A percentile compares a stretch with the other conserved stretches of the same genome.
These are phyloP conservation scores for Perodicticus potto DNA, from an alignment of 2,797 vertebrate species.

Conservation along the genomic window DNA sequence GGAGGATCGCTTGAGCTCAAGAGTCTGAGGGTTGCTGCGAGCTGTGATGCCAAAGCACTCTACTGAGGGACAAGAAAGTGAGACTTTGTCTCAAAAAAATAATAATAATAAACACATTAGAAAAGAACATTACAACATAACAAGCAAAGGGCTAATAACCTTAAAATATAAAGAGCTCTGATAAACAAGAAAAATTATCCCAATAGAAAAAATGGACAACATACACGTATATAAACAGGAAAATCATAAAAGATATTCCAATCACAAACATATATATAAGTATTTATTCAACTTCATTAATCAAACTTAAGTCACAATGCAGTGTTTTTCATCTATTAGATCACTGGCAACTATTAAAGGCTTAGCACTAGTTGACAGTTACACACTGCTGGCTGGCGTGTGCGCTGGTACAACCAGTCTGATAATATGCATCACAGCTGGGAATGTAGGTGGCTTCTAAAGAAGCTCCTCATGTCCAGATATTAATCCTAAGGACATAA, in stretches of 20 bases:
- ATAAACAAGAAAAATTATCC: constrained; percentile 13
- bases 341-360: not conserved
- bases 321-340: not conserved
- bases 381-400: not conserved
- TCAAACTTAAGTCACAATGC: not conserved
- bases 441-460: not conserved
- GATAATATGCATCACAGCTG: not conserved
- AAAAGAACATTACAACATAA: not conserved
- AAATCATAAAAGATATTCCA: not conserved
- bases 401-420: not conserved
- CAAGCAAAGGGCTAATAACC: not conserved
- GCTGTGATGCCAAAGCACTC: no score
- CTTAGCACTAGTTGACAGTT: not conserved
- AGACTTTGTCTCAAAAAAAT: not conserved
- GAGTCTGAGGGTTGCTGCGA: no score
- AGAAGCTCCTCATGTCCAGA: not conserved
- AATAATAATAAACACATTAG: not conserved
- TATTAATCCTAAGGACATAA: constrained; percentile 8
- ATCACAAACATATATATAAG: not conserved
- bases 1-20: no score
- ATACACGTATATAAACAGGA: not conserved
- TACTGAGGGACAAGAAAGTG: no score
- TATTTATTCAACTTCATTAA: not conserved
- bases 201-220: constrained; percentile 6
- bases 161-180: constrained; percentile 10